phyloP scores from a whole-genome alignment of 2,888 invertebrate genomes.

The Thumatha senex region DNA sequence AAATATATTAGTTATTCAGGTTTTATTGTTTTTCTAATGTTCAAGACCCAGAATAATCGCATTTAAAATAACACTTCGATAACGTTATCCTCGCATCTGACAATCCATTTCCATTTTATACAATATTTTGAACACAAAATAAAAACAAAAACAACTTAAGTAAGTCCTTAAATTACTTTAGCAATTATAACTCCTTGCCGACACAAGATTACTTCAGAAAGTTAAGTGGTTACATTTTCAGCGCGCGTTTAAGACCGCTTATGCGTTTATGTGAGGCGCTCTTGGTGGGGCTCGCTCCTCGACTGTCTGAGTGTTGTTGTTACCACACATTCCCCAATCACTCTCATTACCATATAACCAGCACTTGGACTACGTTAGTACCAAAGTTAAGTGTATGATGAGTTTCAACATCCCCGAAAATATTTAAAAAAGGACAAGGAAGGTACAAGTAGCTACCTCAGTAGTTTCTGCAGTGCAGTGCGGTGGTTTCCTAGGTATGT shows the following conservation, averaged over 20 bases:
- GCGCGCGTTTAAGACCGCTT: conserved; percentile 41
- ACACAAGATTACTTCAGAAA: conserved; percentile 22
- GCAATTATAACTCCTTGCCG: conserved; percentile 1
- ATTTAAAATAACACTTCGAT: too few relatives aligned
- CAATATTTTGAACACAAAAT: not conserved
- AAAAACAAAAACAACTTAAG: conserved; percentile 1
- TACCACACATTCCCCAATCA: conserved; percentile 30
- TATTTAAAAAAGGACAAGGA: too few relatives aligned
- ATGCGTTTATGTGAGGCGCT: conserved; percentile 53
- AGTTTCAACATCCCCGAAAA: not conserved
- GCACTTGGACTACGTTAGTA: not conserved
- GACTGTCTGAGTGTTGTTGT: conserved; percentile 49
- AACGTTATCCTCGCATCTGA: too few relatives aligned
- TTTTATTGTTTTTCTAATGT: too few relatives aligned
- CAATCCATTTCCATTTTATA: too few relatives aligned
- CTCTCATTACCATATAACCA: conserved; percentile 32
- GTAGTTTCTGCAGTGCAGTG: too few relatives aligned
- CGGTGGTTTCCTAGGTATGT: too few relatives aligned
- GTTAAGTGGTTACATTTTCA: conserved; percentile 54
- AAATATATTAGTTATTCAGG: too few relatives aligned
- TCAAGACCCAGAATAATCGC: too few relatives aligned
- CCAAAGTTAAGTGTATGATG: not conserved
- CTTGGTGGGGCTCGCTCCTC: conserved; percentile 38
- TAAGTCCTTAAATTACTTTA: conserved; percentile 2
- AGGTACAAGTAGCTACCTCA: too few relatives aligned